Evolutionary conservation across 2,113 vertebrate species (phyloP), one percentile per base, ranked within the genome.

Genomic region (Pelecanoides urinatrix): DNA sequence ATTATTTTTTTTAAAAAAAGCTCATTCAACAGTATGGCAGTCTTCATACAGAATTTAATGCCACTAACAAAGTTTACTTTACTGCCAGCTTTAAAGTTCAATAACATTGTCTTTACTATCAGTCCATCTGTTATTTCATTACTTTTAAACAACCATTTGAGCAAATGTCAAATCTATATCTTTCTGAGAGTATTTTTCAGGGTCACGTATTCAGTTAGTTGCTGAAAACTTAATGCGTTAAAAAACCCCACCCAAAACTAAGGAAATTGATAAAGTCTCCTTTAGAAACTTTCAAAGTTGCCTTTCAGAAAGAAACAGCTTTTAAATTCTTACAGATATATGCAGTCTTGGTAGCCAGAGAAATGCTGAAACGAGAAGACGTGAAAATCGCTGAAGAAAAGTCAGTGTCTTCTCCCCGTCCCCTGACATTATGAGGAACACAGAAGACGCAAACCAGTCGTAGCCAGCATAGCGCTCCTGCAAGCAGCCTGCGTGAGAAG

Each of bases 401-500:
- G 5, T 75, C 56, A 99, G 95, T 26, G 99, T 98, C 73, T 98
- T 98, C 42, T 98, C 97, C 73, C n/a, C 42, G 16, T 99, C 97
- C 27, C 99, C 99, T 2, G 97, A 95, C 99, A 99, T 98, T 62
- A 99, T 95, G 89, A 99, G 98, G 97, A 99, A 99, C 21, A 99
- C 91, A 15, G 99, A 99, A 90, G 98, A 99, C 4, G 96, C 97
- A 98, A 99, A 98, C 99, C 99, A 99, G 96, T 99, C 99, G 20
- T 99, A 98, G 92, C 98, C 98, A 45, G 98, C 68, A 47, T 95
- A 99, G 68, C 12, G 86, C 12, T 97, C 98, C 88, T 96, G 98
- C 88, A 98, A 97, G 95, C 98, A 98, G 90, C 96, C 99, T 99
- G 97, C 10, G 36, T 40, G 49, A 21, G 25, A 38, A 44, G 80